Evolutionary conservation across 2,797 vertebrate genomes (phyloP).

Genomic region (Sciaenops ocellatus): DNA sequence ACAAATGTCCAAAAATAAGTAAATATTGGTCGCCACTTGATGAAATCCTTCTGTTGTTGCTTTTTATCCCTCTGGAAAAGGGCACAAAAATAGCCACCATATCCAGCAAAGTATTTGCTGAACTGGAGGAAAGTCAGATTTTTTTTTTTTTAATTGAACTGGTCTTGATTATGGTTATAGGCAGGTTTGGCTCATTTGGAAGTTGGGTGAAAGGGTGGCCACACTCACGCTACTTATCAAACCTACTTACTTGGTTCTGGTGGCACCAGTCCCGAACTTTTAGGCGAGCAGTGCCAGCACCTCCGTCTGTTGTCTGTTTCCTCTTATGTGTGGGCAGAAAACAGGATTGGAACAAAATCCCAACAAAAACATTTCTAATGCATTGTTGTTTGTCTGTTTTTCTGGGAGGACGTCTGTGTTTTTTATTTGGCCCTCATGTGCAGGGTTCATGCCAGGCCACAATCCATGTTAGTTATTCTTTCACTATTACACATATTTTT

Average conservation of each 20-base stretch:
- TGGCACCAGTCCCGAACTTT: slow-evolving; percentile 50
- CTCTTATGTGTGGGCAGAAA: slow-evolving; percentile 77
- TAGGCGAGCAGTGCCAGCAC: slow-evolving; percentile 56
- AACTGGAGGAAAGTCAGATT: slow-evolving; percentile 27
- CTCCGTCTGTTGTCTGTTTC: slow-evolving; percentile 78
- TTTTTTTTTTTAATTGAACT: slow-evolving; percentile 30
- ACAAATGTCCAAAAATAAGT: slow-evolving; percentile 3
- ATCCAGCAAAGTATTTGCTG: slow-evolving; percentile 30
- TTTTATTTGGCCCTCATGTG: slow-evolving; percentile 73
- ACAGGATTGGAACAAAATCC: slow-evolving; percentile 72
- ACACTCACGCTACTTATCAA: slow-evolving; percentile 46
- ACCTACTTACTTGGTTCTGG: slow-evolving; percentile 33
- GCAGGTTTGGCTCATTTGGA: slow-evolving; percentile 50
- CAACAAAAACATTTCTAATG: slow-evolving; percentile 80
- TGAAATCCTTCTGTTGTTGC: slow-evolving; percentile 24
- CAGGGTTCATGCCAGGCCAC: slow-evolving; percentile 68
- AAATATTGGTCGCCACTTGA: slow-evolving; percentile 9
- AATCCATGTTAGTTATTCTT: slow-evolving; percentile 55
- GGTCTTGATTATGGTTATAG: slow-evolving; percentile 26
- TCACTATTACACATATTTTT: slow-evolving; percentile 44
- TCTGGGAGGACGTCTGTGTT: slow-evolving; percentile 70
- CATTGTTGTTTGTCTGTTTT: slow-evolving; percentile 80
- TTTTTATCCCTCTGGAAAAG: slow-evolving; percentile 23
- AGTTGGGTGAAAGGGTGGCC: slow-evolving; percentile 20
- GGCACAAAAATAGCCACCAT: slow-evolving; percentile 14